Conservation (phyloP, 2,113 vertebrate genomes). For the Grammomys dolichurus region DNA sequence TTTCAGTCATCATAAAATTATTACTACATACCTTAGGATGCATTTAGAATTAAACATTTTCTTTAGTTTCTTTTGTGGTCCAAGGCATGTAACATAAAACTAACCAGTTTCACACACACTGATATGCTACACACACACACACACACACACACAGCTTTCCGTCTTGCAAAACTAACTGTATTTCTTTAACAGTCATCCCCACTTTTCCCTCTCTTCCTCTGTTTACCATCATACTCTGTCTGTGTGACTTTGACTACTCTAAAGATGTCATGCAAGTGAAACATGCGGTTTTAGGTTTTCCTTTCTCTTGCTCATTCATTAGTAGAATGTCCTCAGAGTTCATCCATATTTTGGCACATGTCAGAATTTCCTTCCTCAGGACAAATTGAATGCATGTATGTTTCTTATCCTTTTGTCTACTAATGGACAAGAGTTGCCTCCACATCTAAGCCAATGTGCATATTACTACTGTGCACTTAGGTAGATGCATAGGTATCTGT, state of each 20-base stretch:
- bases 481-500: background rate
- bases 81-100: background rate
- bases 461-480: background rate
- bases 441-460: background rate
- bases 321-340: background rate
- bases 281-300: background rate
- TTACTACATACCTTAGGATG: background rate
- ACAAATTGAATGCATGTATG: background rate
- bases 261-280: background rate
- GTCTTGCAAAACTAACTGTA: background rate
- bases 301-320: background rate
- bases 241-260: background rate
- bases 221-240: background rate
- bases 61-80: background rate
- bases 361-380: background rate
- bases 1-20: constrained; percentile 38
- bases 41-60: constrained; percentile 5
- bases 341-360: background rate
- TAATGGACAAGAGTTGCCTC: background rate
- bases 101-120: background rate
- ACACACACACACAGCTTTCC: background rate
- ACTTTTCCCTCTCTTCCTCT: background rate
- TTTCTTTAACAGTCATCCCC: background rate
- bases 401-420: background rate
- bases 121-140: background rate